Evolutionary conservation across 2,888 invertebrate species (phyloP), one percentile per base, ranked within the genome.

Genomic region (Diarsia mendica): DNA sequence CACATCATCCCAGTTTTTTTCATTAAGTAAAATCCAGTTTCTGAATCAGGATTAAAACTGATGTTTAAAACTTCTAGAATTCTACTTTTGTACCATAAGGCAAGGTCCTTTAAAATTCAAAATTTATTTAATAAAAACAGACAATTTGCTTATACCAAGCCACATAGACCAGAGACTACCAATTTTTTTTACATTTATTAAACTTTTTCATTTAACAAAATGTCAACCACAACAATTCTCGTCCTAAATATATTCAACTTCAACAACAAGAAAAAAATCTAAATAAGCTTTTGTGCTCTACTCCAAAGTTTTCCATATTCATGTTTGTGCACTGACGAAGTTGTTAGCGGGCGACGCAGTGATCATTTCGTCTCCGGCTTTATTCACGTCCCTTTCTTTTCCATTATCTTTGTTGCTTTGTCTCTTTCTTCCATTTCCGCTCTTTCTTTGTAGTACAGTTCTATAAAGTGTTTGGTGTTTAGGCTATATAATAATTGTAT

Each of bases 331-430:
- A 82, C 85, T 84, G 87, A 86, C 87, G 80, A 88, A 89, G 87
- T 90, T 88, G 90, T 89, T 90, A 87, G 89, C 84, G 82, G 64
- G 70, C 83, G 81, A 80, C 79, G 87, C 77, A 75, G 85, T 89
- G 89, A 90, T 89, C 89, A 89, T 87, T 89, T 89, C 83, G 82
- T 85, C 85, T 79, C 80, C 83, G 66, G 77, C 73, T 83, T 78
- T 86, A 84, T 88, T 60, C 71, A 67, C 49, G 8, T 82, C 72
- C 66, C 74, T 79, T 67, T 85, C 80, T 64, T 71, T 53, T 67
- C 9, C 53, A 70, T 79, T 74, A 64, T 53, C 65, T 67, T 33
- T 53, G 20, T 63, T 68, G 6, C 13, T 67, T 70, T 67, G 67
- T 87, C 80, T 64, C 70, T 60, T 48, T 87, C 71, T 0, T 49